Evolutionary conservation across 2,797 vertebrate species (phyloP), one percentile per base, ranked within the genome.

Genomic region (Psittacula derbiana): DNA sequence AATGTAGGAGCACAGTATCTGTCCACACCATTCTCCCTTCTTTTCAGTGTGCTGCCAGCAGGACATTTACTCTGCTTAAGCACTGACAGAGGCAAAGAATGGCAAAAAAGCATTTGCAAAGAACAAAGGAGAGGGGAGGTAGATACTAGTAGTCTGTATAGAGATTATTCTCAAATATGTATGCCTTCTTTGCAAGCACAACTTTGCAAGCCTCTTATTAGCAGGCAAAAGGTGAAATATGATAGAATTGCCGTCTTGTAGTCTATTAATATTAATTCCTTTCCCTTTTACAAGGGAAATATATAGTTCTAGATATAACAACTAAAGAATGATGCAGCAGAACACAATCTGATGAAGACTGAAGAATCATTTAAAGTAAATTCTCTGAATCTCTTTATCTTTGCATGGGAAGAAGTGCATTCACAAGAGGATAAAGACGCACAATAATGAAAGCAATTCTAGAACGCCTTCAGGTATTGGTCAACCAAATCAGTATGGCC

Each of bases 31-130:
- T 88, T 92, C 80, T 55, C 41, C n/a, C 28, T 47, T 85, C 79
- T 66, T 46, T 65, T 38, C 79, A 80, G 60, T 23, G 36, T 94
- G 33, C 72, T 94, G 80, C 91, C 84, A 95, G 82, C n/a, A 83
- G 44, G 41, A 40, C 74, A 87, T 91, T 92, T 82, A 83, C 57
- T 64, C 69, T 27, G 8, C 44, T 72, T 83, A 71, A 74, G 72
- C 66, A 82, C 24, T 90, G 81, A 78, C 3, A 31, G 38, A 73
- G 52, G 30, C 67, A 91, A 85, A 92, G 44, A 92, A 86, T 30
- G 15, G 66, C 14, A 58, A 84, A 91, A 95, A 80, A 28, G 36
- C 47, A 82, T 67, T 93, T 93, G 58, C 17, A 92, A 76, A 76
- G 40, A 92, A 58, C 24, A 92, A 82, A 92, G 36, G 36, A 71